phyloP scores from a whole-genome alignment of 2,797 vertebrate species.

The Octomys mimax region DNA sequence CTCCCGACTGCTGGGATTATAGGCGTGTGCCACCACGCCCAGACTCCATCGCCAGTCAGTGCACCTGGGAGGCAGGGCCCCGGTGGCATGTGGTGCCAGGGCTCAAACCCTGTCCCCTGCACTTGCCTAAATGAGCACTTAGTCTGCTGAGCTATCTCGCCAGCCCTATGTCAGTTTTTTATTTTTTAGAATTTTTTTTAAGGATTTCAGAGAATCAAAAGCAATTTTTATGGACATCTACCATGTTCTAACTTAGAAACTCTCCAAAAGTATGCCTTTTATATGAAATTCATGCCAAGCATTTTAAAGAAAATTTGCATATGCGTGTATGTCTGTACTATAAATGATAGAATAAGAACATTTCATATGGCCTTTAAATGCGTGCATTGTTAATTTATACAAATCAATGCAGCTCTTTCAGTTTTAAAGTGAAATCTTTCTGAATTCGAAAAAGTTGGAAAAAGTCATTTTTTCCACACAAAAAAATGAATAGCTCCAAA shows the following conservation, averaged over 20 bases:
- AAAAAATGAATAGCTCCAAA: conserved; percentile 48
- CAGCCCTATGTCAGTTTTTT: too few species aligned
- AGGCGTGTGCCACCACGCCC: too few species aligned
- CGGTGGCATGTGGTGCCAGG: too few species aligned
- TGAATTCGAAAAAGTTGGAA: conserved; percentile 25
- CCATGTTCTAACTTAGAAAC: background rate
- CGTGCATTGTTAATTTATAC: conserved; percentile 26
- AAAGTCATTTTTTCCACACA: conserved; percentile 28
- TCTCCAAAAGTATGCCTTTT: background rate
- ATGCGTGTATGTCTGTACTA: background rate
- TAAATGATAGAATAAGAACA: conserved; percentile 27
- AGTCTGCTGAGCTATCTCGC: too few species aligned
- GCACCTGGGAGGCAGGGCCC: too few species aligned
- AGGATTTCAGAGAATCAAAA: conserved; percentile 15
- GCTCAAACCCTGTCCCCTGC: too few species aligned
- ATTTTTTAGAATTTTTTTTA: background rate
- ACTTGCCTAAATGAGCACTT: too few species aligned
- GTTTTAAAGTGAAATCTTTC: conserved; percentile 9
- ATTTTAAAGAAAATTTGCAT: conserved; percentile 25
- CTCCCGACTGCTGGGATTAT: too few species aligned
- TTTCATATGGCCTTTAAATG: conserved; percentile 1
- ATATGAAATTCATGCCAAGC: background rate
- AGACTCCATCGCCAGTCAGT: too few species aligned
- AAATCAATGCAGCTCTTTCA: background rate
- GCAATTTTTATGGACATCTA: background rate